Percentiles rank a stretch among this genome's conserved stretches.
These are phyloP conservation scores for Leiothrix lutea DNA, from an alignment of 2,113 vertebrate genomes.

Conservation along the genomic window DNA sequence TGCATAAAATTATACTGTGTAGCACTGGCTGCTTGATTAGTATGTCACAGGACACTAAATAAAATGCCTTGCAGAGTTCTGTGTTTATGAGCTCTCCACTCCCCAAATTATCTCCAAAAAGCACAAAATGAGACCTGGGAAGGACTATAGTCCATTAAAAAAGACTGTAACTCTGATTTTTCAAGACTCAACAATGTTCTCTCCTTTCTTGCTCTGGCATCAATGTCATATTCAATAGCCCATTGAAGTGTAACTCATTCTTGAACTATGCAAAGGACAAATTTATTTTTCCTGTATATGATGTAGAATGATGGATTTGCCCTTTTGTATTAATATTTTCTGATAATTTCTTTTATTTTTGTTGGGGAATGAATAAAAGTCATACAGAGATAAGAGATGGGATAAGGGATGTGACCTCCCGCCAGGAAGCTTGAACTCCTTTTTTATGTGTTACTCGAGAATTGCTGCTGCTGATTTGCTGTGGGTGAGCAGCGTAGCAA, in stretches of 20 bases:
- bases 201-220: neutral
- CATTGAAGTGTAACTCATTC: neutral
- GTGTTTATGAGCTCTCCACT: neutral
- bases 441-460: neutral
- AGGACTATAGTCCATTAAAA: neutral
- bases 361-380: neutral
- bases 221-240: neutral
- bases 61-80: neutral
- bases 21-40: neutral
- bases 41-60: neutral
- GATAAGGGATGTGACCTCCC: neutral
- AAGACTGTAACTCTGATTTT: neutral
- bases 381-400: neutral
- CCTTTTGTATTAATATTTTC: neutral
- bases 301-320: neutral
- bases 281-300: neutral
- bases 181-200: neutral
- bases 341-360: neutral
- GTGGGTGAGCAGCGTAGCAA: neutral
- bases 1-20: neutral
- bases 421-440: neutral
- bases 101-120: neutral
- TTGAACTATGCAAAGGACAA: neutral
- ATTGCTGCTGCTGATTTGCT: neutral
- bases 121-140: neutral